Evolutionary conservation across 1,140 invertebrate genomes (phyloP), one percentile per base, ranked within the genome.

Genomic region (Acromyrmex heyeri): DNA sequence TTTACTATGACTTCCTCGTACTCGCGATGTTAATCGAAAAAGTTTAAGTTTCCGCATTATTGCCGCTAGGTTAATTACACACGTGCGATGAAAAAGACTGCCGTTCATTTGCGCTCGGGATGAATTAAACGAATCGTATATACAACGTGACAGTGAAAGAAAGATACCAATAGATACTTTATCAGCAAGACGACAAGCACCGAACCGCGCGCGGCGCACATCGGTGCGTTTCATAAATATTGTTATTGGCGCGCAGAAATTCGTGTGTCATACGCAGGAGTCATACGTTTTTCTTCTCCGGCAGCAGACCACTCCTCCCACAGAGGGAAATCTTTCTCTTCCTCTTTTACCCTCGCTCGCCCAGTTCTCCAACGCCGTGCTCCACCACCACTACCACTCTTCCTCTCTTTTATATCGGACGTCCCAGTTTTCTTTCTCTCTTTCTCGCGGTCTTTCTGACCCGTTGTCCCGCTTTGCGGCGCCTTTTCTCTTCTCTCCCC

Each of bases 141-240:
- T 34, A 38, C n/a, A 18, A 62, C 55, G 4, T 55, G 38, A 48
- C 53, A 59, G 30, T 16, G 53, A 2, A 34, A 75, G 30, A 61
- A 65, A 24, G 44, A 65, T n/a, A n/a, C 21, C 69, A n/a, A 65
- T 88, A 55, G 73, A 89, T 70, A 75, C 62, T 86, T 90, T 78
- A 87, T 90, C 79, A 72, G 48, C 30, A 55, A 59, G 69, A 27
- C 27, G 86, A 83, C 79, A 72, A 59, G 79, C 24, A 57, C 44
- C 82, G 73, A 24, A 44, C 8, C 38, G 70, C n/a, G 21, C 24
- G 48, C 78, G 38, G 79, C 57, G 61, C 27, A 61, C 38, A 61
- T 72, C 73, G 76, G 21, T 57, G 89, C 86, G 78, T 91, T 88
- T 87, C 90, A 90, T 91, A 91, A 91, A 91, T 91, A 91, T 90